phyloP scores from a whole-genome alignment of 2,888 invertebrate genomes.

The Amphipyra berbera region DNA sequence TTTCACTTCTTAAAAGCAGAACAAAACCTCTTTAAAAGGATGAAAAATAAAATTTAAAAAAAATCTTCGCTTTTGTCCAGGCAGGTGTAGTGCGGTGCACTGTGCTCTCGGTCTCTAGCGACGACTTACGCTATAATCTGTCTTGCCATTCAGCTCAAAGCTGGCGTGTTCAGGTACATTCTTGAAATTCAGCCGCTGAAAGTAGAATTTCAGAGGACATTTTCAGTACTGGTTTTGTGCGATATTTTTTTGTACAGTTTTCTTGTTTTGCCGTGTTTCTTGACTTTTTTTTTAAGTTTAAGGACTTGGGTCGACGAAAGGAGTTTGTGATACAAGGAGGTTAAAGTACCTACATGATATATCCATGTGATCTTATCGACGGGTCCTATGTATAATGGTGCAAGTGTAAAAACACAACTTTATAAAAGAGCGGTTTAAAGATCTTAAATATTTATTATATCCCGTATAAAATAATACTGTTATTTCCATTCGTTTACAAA shows the following conservation, averaged over 20 bases:
- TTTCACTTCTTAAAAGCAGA: slow-evolving; percentile 4
- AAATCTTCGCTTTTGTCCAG: slow-evolving; percentile 30
- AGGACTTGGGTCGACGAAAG: slow-evolving; percentile 16
- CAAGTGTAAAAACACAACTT: no score
- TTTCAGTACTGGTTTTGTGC: slow-evolving; percentile 57
- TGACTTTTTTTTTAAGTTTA: slow-evolving; percentile 27
- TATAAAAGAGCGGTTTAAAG: no score
- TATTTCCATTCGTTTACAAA: no score
- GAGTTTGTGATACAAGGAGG: background rate
- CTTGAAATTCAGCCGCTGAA: slow-evolving; percentile 65
- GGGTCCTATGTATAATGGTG: no score
- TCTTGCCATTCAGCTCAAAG: slow-evolving; percentile 69
- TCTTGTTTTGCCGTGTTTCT: slow-evolving; percentile 30
- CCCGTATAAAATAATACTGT: no score
- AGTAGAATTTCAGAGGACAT: slow-evolving; percentile 59
- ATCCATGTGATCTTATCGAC: no score
- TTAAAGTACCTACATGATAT: no score
- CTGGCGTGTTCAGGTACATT: slow-evolving; percentile 64
- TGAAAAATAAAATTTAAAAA: slow-evolving; percentile 20
- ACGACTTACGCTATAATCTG: slow-evolving; percentile 71
- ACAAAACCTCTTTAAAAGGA: slow-evolving; percentile 11
- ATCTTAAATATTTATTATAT: no score
- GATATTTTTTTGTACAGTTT: slow-evolving; percentile 49
- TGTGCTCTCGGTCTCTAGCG: slow-evolving; percentile 59
- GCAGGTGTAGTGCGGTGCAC: slow-evolving; percentile 33